phyloP scores from a whole-genome alignment of 2,797 vertebrate genomes.

The Phataginus tetradactyla region DNA sequence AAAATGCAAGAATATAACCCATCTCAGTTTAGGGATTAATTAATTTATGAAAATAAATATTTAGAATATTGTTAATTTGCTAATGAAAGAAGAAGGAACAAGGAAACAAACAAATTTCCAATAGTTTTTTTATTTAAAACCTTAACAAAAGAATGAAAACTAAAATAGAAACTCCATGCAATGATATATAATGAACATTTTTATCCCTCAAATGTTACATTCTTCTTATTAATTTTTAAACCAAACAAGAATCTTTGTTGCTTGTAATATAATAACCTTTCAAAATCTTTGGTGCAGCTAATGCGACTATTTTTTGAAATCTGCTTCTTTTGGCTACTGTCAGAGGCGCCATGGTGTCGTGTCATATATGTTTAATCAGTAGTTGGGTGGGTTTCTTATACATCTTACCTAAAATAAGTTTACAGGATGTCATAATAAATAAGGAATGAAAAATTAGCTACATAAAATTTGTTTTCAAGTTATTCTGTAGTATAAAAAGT shows the following conservation, averaged over 20 bases:
- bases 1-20: background rate
- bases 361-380: constrained; percentile 1
- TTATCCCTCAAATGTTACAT: background rate
- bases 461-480: constrained; percentile 10
- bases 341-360: background rate
- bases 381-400: background rate
- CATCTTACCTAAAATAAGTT: constrained; percentile 19
- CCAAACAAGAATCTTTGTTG: background rate
- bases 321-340: background rate
- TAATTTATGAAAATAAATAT: background rate
- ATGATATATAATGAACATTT: background rate
- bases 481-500: background rate
- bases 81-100: constrained; percentile 24
- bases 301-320: constrained; percentile 43
- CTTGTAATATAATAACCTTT: constrained; percentile 25
- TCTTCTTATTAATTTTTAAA: constrained; percentile 24
- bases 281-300: background rate
- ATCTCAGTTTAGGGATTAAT: constrained; percentile 18
- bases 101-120: background rate
- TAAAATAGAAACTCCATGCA: constrained; percentile 8
- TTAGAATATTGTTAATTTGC: constrained; percentile 69
- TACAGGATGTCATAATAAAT: background rate
- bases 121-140: constrained; percentile 8
- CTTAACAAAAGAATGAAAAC: constrained; percentile 44
- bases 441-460: constrained; percentile 24